Percentiles rank a stretch among this genome's conserved stretches.
Conservation (phyloP, 2,113 vertebrate species). For the Actinemys pallida region DNA sequence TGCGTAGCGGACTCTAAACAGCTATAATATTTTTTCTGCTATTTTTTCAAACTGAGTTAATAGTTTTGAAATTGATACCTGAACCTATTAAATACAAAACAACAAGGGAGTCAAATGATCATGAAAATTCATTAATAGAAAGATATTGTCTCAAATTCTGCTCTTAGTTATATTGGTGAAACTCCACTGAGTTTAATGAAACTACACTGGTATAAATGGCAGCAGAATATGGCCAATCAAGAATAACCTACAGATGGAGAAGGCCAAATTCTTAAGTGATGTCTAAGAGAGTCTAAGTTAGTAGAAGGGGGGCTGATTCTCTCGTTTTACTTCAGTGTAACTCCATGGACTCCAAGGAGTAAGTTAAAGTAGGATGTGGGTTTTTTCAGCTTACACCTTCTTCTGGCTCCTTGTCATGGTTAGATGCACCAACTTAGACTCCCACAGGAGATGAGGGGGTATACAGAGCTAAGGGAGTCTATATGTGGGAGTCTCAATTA, state of each 20-base stretch:
- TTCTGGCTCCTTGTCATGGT: not conserved
- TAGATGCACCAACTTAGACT: not conserved
- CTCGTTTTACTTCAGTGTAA: not conserved
- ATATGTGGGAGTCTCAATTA: not conserved
- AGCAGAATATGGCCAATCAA: not conserved
- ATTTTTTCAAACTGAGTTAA: not conserved
- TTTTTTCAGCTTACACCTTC: not conserved
- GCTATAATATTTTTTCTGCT: not conserved
- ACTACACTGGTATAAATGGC: not conserved
- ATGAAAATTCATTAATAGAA: constrained; percentile 8
- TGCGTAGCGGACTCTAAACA: not conserved
- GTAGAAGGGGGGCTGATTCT: not conserved
- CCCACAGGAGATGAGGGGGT: not conserved
- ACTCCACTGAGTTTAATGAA: constrained; percentile 22
- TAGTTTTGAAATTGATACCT: constrained; percentile 23
- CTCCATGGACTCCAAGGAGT: not conserved
- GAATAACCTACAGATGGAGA: not conserved
- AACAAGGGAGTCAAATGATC: constrained; percentile 3
- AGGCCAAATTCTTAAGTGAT: not conserved
- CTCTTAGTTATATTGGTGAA: not conserved
- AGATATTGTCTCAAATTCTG: constrained; percentile 7
- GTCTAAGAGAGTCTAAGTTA: not conserved
- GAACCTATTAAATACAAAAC: constrained; percentile 16
- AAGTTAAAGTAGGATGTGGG: not conserved
- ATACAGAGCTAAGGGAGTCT: not conserved